Percentiles rank a stretch among this genome's conserved stretches.
Evolutionary conservation across 1,140 invertebrate genomes (phyloP).

Genomic region (Hyles vespertilio): DNA sequence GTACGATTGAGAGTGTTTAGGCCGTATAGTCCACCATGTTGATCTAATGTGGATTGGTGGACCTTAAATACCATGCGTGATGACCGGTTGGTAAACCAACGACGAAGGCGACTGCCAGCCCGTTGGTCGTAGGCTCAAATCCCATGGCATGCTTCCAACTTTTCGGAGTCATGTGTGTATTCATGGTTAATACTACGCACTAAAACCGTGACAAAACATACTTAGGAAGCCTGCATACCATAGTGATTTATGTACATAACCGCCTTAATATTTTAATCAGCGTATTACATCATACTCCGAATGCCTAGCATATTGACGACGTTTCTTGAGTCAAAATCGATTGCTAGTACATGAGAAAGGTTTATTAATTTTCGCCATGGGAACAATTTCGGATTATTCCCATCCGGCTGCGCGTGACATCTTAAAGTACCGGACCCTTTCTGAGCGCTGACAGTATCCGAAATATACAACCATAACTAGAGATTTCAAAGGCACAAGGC

Average conservation of each 20-base stretch:
- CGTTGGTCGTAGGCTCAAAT: too few relatives aligned
- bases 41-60: too few relatives aligned
- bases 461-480: neutral
- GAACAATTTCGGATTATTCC: slow-evolving; percentile 4
- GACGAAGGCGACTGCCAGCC: too few relatives aligned
- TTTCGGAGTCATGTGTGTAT: neutral
- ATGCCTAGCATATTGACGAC: neutral
- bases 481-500: too few relatives aligned
- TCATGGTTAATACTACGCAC: neutral
- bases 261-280: neutral
- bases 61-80: too few relatives aligned
- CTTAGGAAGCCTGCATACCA: neutral
- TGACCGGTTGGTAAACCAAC: too few relatives aligned
- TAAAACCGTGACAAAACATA: neutral
- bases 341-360: neutral
- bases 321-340: neutral
- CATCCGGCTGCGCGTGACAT: slow-evolving; percentile 17
- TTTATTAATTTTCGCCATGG: slow-evolving; percentile 3
- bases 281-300: neutral
- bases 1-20: too few relatives aligned
- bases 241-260: neutral
- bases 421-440: slow-evolving; percentile 7
- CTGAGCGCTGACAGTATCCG: slow-evolving; percentile 2
- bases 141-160: too few relatives aligned
- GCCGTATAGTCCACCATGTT: too few relatives aligned